Evolutionary conservation across 2,113 vertebrate species (phyloP).

Genomic region (Paramisgurnus dabryanus): DNA sequence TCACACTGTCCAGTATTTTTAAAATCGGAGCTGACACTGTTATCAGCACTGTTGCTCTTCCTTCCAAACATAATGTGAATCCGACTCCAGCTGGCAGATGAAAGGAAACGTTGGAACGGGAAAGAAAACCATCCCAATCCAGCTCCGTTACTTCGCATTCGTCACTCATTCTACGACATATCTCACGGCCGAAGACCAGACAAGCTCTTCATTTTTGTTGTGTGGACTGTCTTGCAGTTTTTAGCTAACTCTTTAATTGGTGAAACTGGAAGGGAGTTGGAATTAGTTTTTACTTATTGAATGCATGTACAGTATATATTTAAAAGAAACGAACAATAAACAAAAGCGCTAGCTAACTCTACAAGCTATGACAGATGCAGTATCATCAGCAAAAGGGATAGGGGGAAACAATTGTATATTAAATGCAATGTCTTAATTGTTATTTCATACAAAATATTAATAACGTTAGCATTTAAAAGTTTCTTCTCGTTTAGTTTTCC

Average conservation of each 20-base stretch:
- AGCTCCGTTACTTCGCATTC: constrained; percentile 80
- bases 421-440: constrained; percentile 80
- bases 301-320: constrained; percentile 85
- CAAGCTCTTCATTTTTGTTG: constrained; percentile 78
- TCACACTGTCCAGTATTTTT: constrained; percentile 87
- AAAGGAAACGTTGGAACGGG: constrained; percentile 62
- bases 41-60: constrained; percentile 83
- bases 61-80: constrained; percentile 79
- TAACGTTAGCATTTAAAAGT: constrained; percentile 57
- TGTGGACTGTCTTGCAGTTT: constrained; percentile 92
- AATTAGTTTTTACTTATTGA: constrained; percentile 84
- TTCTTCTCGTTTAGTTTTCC: constrained; percentile 63
- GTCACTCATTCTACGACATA: constrained; percentile 81
- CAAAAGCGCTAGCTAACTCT: constrained; percentile 91
- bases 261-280: constrained; percentile 88
- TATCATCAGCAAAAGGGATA: constrained; percentile 84
- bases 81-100: constrained; percentile 62
- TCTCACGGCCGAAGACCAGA: constrained; percentile 78
- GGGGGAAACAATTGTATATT: constrained; percentile 77
- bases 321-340: constrained; percentile 64
- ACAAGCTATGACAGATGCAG: constrained; percentile 93
- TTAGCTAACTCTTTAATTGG: constrained; percentile 88
- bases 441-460: constrained; percentile 67
- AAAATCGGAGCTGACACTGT: constrained; percentile 89
- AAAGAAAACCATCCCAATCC: constrained; percentile 69